These are phyloP conservation scores for Allochrocebus solatus DNA, from an alignment of 2,797 vertebrate genomes.

Conservation along the genomic window DNA sequence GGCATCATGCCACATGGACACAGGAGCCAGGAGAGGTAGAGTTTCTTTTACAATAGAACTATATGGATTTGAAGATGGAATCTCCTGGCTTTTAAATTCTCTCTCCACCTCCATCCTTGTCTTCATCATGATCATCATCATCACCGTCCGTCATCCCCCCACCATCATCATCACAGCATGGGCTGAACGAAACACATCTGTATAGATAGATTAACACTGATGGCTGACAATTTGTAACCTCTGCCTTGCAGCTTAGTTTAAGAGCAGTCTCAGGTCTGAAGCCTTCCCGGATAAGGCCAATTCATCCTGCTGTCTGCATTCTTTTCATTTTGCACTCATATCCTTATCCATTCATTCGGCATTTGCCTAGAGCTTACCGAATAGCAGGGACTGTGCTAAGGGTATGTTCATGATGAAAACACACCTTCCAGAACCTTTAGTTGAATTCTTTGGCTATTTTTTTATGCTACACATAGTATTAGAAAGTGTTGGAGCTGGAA, in stretches of 20 bases:
- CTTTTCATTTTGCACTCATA: not conserved
- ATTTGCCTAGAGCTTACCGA: not conserved
- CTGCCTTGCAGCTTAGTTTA: not conserved
- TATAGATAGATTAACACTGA: not conserved
- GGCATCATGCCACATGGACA: not conserved
- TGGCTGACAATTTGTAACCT: not conserved
- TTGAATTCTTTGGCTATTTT: not conserved
- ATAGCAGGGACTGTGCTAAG: not conserved
- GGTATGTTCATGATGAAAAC: not conserved
- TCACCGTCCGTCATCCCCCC: not conserved
- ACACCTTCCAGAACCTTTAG: not conserved
- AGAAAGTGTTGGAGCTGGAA: conserved; percentile 1
- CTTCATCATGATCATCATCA: not conserved
- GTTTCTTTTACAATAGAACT: not conserved
- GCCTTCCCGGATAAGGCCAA: not conserved
- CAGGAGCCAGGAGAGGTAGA: not conserved
- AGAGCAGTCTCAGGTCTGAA: not conserved
- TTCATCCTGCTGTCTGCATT: not conserved
- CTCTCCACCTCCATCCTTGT: not conserved
- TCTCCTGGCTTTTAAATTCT: not conserved
- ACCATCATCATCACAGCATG: rapidly evolving
- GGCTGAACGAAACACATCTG: not conserved
- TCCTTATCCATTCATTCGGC: not conserved
- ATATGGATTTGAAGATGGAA: not conserved
- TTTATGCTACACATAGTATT: not conserved